Base-by-base conservation (phyloP, 2,888 invertebrate species). In the Nebria salina region DNA sequence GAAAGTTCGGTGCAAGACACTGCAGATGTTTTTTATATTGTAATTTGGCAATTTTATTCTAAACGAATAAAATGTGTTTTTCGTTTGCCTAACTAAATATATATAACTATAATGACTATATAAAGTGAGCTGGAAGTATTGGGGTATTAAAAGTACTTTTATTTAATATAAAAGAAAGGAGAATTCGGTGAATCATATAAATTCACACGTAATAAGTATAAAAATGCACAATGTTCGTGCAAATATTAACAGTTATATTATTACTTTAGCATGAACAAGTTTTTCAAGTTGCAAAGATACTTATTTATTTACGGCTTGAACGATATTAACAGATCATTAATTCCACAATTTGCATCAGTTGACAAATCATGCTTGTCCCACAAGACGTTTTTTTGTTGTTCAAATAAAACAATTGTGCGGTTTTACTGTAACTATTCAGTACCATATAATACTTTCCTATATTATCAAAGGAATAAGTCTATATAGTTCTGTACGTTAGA, bases 271-370 rank as follows among this genome's bases (percentile, higher is more conserved):
- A 70, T 70, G 26, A 25, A 70, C 25, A 25, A 11, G 70, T 70
- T 70, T 20, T 70, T 70, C 25, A 42, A 8, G 70, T 42, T 76
- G 54, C 54, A 13, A 72, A 77, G 72, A 76, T 34, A 34, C 34
- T 34, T 34, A 54, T 13, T 54, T 54, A 54, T 77, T 66, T 68
- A 77, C 72, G 26, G 72, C 8, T 66, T 54, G 64, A 74, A 68
- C 26, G 43, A 80, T 68, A 75, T 80, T 80, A 80, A 75, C 75
- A 80, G 54, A 70, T 80, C 75, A 80, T 80, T 80, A 80, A 75
- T 70, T 70, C 54, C 15, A 25, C 20, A 41, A 75, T 41, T 64
- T 75, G 75, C 25, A 54, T 68, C 68, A 25, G 68, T 15, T 68
- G 68, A 68, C 68, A 68, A 68, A 25, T 15, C 68, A 68, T 68